These are phyloP conservation scores for Haemorhous mexicanus DNA, from an alignment of 2,113 vertebrate species.

Conservation along the genomic window DNA sequence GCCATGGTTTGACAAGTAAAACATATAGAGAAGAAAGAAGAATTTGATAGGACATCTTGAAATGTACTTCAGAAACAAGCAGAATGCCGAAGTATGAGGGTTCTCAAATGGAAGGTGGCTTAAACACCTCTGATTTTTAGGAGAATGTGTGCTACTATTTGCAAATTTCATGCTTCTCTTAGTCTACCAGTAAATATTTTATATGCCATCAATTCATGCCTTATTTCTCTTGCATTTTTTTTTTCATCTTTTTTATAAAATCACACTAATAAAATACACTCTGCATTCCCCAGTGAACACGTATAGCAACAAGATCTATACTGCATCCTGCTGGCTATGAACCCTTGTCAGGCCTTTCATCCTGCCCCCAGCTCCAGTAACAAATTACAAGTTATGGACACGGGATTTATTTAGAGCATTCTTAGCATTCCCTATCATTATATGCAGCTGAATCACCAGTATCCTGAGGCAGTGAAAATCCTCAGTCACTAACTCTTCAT, in stretches of 20 bases:
- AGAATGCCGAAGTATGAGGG: background rate
- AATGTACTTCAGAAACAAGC: background rate
- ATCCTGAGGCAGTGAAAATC: conserved; percentile 62
- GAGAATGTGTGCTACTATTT: background rate
- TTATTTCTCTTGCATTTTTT: background rate
- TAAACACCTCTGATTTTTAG: background rate
- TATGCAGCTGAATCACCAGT: conserved; percentile 51
- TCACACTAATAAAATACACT: background rate
- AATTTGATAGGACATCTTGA: background rate
- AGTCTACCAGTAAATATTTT: background rate
- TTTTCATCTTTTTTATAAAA: background rate
- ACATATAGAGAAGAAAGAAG: background rate
- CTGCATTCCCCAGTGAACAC: background rate
- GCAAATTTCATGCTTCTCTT: background rate
- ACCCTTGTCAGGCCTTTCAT: conserved; percentile 23
- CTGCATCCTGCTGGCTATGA: background rate
- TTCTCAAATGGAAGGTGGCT: background rate
- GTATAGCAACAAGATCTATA: background rate
- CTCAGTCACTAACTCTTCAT: conserved; percentile 64
- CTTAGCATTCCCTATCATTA: conserved; percentile 56
- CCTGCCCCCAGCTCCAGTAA: background rate
- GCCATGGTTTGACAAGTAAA: background rate
- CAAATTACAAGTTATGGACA: conserved; percentile 37
- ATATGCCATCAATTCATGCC: background rate
- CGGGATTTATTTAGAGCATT: conserved; percentile 58